Base-by-base conservation (phyloP, 1,140 invertebrate species). In the Colletes latitarsis region DNA sequence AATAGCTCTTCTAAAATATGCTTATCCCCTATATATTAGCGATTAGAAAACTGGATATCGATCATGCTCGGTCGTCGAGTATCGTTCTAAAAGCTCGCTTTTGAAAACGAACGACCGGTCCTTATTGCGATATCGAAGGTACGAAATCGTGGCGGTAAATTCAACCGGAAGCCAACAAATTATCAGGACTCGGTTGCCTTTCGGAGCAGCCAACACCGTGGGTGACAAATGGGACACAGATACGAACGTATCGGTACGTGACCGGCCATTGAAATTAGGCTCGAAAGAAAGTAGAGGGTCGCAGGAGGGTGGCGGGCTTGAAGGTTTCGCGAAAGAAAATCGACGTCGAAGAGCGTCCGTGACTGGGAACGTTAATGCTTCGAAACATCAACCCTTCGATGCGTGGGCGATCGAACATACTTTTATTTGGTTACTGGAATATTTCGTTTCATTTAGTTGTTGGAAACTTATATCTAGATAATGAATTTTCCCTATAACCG, bases 201-300 rank as follows among this genome's bases (percentile, higher is more conserved):
- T 39, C 8, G 12, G 49, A 6, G 58, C n/a, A 55, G n/a, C 43
- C 46, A 71, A 53, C 39, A 3, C 63, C 52, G 19, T 30, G 17
- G 52, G 21, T 67, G 70, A 80, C 70, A 74, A 80, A 80, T 80
- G 77, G 70, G 77, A 46, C 53, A 74, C 60, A 58, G 63, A 74
- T 58, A 74, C 62, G 53, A 74, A 9, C 19, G 52, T 67, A 67
- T 80, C 21, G 70, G 43, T 19, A 58, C 77, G 77, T 67, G 77
- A 67, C 58, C 21, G 39, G 15, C 21, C 70, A 80, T 74, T 58
- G 41, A 14, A 73, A 68, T 67, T 53, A 64, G 68, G 66, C 53
- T 21, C 15, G 30, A 53, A 43, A 53, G 53, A 57, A 52, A 77
- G 64, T 74, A 67, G 78, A 46, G 41, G 70, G 0, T 17, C n/a